Base-by-base conservation (phyloP, 2,888 invertebrate genomes). In the Vanessa cardui region DNA sequence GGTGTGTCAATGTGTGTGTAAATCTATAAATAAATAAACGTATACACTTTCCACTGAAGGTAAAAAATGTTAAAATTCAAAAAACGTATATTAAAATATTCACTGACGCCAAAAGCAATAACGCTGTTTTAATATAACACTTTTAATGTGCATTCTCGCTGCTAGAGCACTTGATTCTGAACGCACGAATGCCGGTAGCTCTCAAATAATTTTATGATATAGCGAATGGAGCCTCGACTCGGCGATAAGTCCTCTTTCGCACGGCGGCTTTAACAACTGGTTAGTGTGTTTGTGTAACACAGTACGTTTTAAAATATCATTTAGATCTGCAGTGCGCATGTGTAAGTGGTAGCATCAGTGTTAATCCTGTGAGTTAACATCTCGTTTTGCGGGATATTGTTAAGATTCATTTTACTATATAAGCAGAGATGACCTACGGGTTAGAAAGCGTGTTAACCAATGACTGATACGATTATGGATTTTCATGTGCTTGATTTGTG, bases 201-300 rank as follows among this genome's bases (percentile, higher is more conserved):
- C 65, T 69, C 47, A 39, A 69, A 69, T 66, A 62, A 69, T 66
- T 58, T 52, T 54, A 69, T 59, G 69, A 54, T 66, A 58, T 54
- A 20, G n/a, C 49, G 58, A 58, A 64, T 31, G 58, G 58, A 46
- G 45, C 61, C 45, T 26, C 44, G 52, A 65, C 58, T 45, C 33
- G 26, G 12, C 58, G 47, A 66, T 69, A 63, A 64, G 60, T 33
- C 56, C 44, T 50, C 66, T 59, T 59, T 66, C n/a, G 50, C 63
- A 69, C 20, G 50, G 39, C 46, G 56, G 52, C 64, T 66, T 67
- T 39, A 63, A 58, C 63, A 52, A 58, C 33, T 16, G 20, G 20
- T 50, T 62, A 61, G 39, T 60, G 4, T 39, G 46, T 20, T 26
- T 26, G 49, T 39, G 60, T 44, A 46, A 21, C 60, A 60, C 20